A percentile compares a stretch with the other conserved stretches of the same genome.
Conservation (phyloP, 2,113 vertebrate species). For the Danio rerio region DNA sequence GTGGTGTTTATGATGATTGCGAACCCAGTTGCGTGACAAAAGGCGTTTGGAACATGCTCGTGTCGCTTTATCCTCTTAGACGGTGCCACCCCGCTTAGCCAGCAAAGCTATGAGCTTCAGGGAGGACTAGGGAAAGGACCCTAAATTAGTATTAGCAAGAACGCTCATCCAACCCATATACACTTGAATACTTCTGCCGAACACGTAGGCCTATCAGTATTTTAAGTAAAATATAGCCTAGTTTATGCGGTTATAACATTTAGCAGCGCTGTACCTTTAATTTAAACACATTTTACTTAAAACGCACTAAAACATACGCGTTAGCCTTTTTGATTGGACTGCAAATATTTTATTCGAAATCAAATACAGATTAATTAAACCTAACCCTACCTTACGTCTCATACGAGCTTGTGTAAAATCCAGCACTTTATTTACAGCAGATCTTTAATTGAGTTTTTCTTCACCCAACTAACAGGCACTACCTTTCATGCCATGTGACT, state of each 20-base stretch:
- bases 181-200: not conserved
- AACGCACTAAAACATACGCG: not conserved
- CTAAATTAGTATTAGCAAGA: slow-evolving; percentile 38
- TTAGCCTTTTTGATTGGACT: not conserved
- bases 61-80: slow-evolving; percentile 75
- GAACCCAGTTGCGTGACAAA: slow-evolving; percentile 76
- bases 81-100: slow-evolving; percentile 67
- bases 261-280: too few relatives aligned
- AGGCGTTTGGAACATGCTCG: slow-evolving; percentile 64
- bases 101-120: slow-evolving; percentile 61
- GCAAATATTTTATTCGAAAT: too few relatives aligned
- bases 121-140: slow-evolving; percentile 37
- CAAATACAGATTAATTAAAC: not conserved
- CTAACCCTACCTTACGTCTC: not conserved
- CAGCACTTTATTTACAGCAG: not conserved
- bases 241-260: too few relatives aligned
- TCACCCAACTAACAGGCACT: slow-evolving; percentile 61
- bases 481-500: slow-evolving; percentile 71
- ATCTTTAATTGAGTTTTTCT: not conserved
- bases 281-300: too few relatives aligned
- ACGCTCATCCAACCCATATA: not conserved
- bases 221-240: not conserved
- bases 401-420: not conserved
- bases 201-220: not conserved
- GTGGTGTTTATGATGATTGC: slow-evolving; percentile 58